Percentiles rank a stretch among this genome's conserved stretches.
These are phyloP conservation scores for Coracias cyanogaster DNA, from an alignment of 2,797 vertebrate species.

Conservation along the genomic window DNA sequence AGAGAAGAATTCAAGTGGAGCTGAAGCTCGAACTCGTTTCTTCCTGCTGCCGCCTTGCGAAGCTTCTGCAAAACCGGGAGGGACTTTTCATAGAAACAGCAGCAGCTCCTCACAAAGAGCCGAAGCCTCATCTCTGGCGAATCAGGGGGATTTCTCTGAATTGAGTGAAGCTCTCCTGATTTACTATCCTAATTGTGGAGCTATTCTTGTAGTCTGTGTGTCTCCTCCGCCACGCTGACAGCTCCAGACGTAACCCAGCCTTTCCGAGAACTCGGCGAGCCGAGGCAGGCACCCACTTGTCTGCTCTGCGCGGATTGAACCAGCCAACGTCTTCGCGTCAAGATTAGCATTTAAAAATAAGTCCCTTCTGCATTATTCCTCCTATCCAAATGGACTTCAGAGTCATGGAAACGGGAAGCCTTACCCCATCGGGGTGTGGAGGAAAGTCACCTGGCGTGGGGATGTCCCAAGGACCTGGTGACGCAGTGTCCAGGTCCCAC, in stretches of 20 bases:
- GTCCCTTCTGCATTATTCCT: not conserved
- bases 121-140: not conserved
- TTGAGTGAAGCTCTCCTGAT: not conserved
- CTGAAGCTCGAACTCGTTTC: not conserved
- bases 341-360: not conserved
- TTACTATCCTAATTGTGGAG: constrained; percentile 33
- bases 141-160: not conserved
- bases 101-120: not conserved
- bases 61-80: not conserved
- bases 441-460: not conserved
- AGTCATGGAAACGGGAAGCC: not conserved
- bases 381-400: not conserved
- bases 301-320: not conserved
- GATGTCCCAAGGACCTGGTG: not conserved
- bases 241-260: not conserved
- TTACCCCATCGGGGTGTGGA: rapidly evolving
- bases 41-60: not conserved
- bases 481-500: not conserved
- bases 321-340: not conserved
- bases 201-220: not conserved
- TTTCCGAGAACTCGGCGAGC: not conserved
- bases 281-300: constrained; percentile 25
- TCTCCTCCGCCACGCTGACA: not conserved
- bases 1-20: not conserved
- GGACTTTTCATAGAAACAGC: not conserved